Conservation (phyloP, 2,888 invertebrate genomes). For the Coleophora deauratella region DNA sequence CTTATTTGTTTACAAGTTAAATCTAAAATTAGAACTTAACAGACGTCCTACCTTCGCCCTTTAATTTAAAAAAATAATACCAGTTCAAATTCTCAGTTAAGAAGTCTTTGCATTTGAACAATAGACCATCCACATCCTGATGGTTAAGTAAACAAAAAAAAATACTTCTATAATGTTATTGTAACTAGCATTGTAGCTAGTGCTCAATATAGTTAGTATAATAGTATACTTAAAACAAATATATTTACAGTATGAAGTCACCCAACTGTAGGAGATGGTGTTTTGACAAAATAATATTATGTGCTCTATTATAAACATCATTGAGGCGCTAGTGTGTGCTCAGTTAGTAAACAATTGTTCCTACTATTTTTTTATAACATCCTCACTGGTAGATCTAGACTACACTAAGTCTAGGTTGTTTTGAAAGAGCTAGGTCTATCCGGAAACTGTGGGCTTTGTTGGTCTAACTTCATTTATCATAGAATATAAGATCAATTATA, state of each 20-base stretch:
- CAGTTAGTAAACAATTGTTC: conserved; percentile 37
- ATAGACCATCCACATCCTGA: conserved; percentile 7
- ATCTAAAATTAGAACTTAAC: too few species aligned
- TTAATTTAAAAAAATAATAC: too few species aligned
- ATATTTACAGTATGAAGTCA: conserved; percentile 58
- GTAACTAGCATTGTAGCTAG: conserved; percentile 21
- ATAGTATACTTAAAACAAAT: conserved; percentile 26
- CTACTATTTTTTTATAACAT: conserved; percentile 28
- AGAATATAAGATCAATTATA: too few species aligned
- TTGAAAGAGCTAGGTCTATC: too few species aligned
- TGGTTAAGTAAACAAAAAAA: conserved; percentile 5
- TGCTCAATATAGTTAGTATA: conserved; percentile 5
- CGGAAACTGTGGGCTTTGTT: too few species aligned
- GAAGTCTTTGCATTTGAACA: not conserved
- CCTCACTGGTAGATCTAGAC: conserved; percentile 12
- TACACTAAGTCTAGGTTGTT: too few species aligned
- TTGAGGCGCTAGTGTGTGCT: not conserved
- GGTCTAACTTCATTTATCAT: too few species aligned
- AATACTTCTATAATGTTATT: conserved; percentile 19
- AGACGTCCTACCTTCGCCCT: too few species aligned
- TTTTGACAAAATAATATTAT: conserved; percentile 45
- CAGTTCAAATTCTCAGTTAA: too few species aligned
- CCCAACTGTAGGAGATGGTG: conserved; percentile 35
- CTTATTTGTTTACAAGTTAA: too few species aligned
- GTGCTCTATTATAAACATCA: conserved; percentile 41